Base-by-base conservation (phyloP, 30 jellyfish, hydroid and myxozoan genomes). In the Turritopsis rubra region DNA sequence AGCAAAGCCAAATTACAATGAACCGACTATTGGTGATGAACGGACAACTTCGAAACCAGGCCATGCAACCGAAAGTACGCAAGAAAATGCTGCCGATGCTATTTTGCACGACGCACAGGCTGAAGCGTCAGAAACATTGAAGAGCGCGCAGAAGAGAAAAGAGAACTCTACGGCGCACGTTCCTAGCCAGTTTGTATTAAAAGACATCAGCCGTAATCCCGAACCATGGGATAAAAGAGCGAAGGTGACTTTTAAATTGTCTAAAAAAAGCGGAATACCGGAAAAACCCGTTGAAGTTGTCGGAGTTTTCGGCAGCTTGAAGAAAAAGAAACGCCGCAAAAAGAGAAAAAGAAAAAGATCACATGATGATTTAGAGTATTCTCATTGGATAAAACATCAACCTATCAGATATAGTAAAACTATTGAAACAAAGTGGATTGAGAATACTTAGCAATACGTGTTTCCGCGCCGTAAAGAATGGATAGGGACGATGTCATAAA, bases 161-260 rank as follows among this genome's bases (percentile, higher is more conserved):
- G 60, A 41, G 60, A 41, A 41, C 60, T 13, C 5, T 13, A 13
- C 60, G 60, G 13, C 60, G 13, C 60, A 41, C 60, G 60, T 3
- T 3, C 5, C 60, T 13, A 13, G 60, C 17, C 82, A 80, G 28
- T 53, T 53, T 31, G 26, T 53, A 26, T 26, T 80, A 80, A 80
- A 80, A 65, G 81, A 75, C 41, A 80, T 80, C 7, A 80, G 81
- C 77, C 87, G 60, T 52, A 54, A 80, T 26, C 87, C 87, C 81
- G 54, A 29, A 30, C 87, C 87, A 1, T 80, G 87, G 87, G 87
- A 80, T 80, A 80, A 80, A 65, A 75, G 87, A 21, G 87, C 87
- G 18, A 80, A 80, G 65, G 87, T 80, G 83, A 80, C 87, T 8
- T 80, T 80, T 80, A 65, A 80, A 65, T 28, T 80, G 54, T 80